Percentiles rank a stretch among this genome's conserved stretches.
phyloP scores from a whole-genome alignment of 2,888 invertebrate species.

The Callimorpha dominula region DNA sequence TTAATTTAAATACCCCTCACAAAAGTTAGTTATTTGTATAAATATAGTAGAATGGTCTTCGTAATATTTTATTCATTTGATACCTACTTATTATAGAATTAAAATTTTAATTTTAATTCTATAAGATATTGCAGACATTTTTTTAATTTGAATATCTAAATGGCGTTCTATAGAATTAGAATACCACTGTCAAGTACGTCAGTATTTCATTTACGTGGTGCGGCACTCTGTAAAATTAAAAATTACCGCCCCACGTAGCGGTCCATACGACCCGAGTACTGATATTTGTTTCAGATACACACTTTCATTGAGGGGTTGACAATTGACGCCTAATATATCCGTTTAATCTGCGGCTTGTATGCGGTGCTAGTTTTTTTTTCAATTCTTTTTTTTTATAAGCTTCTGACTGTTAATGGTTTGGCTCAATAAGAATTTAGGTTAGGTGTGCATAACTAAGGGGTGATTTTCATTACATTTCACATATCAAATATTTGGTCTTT shows the following conservation, averaged over 20 bases:
- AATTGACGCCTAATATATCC: slow-evolving; percentile 17
- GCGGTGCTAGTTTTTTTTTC: neutral
- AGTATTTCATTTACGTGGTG: slow-evolving; percentile 47
- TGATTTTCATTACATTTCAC: no score
- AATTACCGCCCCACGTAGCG: slow-evolving; percentile 35
- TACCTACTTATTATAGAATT: no score
- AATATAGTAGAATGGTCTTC: no score
- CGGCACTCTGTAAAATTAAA: slow-evolving; percentile 50
- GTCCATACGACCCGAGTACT: slow-evolving; percentile 17
- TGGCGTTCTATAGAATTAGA: no score
- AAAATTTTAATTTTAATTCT: no score
- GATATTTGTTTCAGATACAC: slow-evolving; percentile 23
- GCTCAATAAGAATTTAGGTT: neutral
- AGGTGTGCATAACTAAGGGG: no score
- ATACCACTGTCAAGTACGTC: slow-evolving; percentile 17
- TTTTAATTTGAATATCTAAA: no score
- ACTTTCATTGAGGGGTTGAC: slow-evolving; percentile 28
- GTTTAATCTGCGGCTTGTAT: slow-evolving; percentile 23
- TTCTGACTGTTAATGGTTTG: neutral
- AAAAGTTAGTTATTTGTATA: no score
- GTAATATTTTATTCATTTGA: no score
- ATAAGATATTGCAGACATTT: no score
- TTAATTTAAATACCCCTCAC: no score
- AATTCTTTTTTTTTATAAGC: neutral
- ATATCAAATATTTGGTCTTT: no score